Evolutionary conservation across 2,888 invertebrate genomes (phyloP).

Genomic region (Crioceris asparagi): DNA sequence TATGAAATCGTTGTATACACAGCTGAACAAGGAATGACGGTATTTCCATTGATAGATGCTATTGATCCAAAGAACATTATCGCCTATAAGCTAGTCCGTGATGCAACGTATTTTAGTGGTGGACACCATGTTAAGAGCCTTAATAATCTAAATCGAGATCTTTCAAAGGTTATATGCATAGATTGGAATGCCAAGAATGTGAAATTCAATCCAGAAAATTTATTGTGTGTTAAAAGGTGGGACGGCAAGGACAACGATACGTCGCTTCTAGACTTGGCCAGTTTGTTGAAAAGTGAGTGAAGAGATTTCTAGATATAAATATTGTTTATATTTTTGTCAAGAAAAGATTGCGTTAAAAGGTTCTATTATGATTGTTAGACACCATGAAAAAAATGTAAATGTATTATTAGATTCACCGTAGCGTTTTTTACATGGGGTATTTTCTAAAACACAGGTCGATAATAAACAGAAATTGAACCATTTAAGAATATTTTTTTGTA

Average conservation of each 20-base stretch:
- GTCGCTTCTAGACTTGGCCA: constrained; percentile 77
- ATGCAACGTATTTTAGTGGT: constrained; percentile 89
- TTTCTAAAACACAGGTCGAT: too few species aligned
- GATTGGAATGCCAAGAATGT: constrained; percentile 89
- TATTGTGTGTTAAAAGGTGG: constrained; percentile 82
- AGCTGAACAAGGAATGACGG: constrained; percentile 89
- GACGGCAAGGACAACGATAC: constrained; percentile 86
- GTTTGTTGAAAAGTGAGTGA: constrained; percentile 36
- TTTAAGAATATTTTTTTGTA: too few species aligned
- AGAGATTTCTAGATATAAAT: too few species aligned
- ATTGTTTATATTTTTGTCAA: too few species aligned
- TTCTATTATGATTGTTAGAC: too few species aligned
- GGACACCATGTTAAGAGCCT: constrained; percentile 92
- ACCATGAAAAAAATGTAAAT: too few species aligned
- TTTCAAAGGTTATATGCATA: constrained; percentile 83
- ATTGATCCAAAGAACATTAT: constrained; percentile 84
- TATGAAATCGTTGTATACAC: constrained; percentile 97
- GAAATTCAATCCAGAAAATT: constrained; percentile 80
- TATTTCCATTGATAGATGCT: constrained; percentile 85
- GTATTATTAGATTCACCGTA: too few species aligned
- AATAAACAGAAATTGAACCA: too few species aligned
- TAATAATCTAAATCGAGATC: constrained; percentile 71
- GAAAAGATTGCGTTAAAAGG: too few species aligned
- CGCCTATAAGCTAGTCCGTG: constrained; percentile 83
- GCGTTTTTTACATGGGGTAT: too few species aligned